Evolutionary conservation across 2,797 vertebrate genomes (phyloP).

Genomic region (Limnodromus scolopaceus): DNA sequence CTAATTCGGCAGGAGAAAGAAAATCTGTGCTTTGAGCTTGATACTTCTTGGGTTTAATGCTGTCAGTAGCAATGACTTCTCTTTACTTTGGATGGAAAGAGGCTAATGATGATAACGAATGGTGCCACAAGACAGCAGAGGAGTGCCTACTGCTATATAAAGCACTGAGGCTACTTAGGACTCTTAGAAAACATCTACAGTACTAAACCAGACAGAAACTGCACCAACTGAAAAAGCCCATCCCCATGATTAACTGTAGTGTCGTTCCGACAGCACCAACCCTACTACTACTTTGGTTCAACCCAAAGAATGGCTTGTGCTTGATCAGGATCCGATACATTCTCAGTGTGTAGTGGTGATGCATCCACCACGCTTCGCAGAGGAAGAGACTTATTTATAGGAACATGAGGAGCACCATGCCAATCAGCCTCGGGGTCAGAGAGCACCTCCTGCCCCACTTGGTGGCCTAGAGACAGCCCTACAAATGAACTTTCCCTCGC

Average conservation of each 20-base stretch:
- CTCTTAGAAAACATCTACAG: not conserved
- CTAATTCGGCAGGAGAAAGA: not conserved
- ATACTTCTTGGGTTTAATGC: not conserved
- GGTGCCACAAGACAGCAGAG: not conserved
- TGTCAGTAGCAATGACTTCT: not conserved
- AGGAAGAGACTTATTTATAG: not conserved
- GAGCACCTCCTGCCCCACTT: not conserved
- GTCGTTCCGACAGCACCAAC: not conserved
- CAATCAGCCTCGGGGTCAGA: not conserved
- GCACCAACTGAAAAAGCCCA: not conserved
- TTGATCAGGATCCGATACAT: not conserved
- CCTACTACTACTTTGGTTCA: not conserved
- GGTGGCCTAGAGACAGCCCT: not conserved
- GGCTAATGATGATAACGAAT: not conserved
- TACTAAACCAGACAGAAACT: not conserved
- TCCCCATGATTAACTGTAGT: not conserved
- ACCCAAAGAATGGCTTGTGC: not conserved
- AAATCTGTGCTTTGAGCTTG: not conserved
- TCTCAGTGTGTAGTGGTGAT: not conserved
- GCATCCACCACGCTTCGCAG: not conserved
- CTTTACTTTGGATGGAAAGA: not conserved
- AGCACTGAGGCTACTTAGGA: not conserved
- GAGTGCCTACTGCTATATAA: not conserved
- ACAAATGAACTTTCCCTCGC: not conserved
- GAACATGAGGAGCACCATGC: not conserved